Conservation (phyloP, 1,140 invertebrate species). For the Leptonema lineaticorne region DNA sequence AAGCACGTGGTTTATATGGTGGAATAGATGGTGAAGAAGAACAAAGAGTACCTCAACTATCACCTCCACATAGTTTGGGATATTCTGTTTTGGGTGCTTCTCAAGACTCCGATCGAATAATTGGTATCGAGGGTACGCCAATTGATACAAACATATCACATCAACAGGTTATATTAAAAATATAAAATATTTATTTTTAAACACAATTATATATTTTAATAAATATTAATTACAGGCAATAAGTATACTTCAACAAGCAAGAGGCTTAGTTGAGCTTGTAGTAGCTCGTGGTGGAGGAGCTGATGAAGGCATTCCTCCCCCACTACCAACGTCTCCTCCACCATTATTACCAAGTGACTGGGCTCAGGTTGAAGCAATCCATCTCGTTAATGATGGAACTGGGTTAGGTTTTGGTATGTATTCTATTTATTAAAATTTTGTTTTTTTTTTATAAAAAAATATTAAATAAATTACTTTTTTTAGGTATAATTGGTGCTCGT, state of each 20-base stretch:
- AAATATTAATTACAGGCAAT: constrained; percentile 65
- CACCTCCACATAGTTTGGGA: constrained; percentile 56
- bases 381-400: constrained; percentile 92
- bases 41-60: constrained; percentile 62
- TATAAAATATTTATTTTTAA: constrained; percentile 15
- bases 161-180: constrained; percentile 59
- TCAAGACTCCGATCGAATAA: constrained; percentile 76
- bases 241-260: constrained; percentile 76
- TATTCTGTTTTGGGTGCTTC: constrained; percentile 45
- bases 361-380: constrained; percentile 95
- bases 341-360: constrained; percentile 68
- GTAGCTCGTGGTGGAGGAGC: constrained; percentile 57
- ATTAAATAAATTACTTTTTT: neutral
- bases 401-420: constrained; percentile 87
- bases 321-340: constrained; percentile 34
- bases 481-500: constrained; percentile 87
- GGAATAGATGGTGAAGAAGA: constrained; percentile 57
- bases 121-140: constrained; percentile 85
- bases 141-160: constrained; percentile 83
- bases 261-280: constrained; percentile 72
- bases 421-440: neutral
- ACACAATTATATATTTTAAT: neutral
- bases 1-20: constrained; percentile 56
- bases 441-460: neutral
- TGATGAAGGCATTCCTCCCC: constrained; percentile 34